Base-by-base conservation (phyloP, 2,888 invertebrate species). In the Petrolisthes cinctipes region DNA sequence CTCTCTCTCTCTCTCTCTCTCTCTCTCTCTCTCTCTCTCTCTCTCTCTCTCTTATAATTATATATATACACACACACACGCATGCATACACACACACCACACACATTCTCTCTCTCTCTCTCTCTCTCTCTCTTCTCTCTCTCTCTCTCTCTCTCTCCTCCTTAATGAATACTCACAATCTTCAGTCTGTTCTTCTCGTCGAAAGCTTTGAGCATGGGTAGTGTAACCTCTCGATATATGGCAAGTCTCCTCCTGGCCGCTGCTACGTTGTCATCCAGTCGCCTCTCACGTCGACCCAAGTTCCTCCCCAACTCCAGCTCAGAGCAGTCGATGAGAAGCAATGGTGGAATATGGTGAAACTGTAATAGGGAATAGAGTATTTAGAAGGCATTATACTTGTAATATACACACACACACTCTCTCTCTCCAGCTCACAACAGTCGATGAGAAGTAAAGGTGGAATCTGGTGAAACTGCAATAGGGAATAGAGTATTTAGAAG, bases 281-380 rank as follows among this genome's bases (percentile, higher is more conserved):
- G 94, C 0, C 97, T 96, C 71, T 91, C 91, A 23, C 92, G 85
- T 68, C 91, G 91, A 6, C 92, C 92, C 53, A 92, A 84, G 89
- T 91, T 92, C 54, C 97, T 94, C 0, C 97, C 97, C 79, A 97
- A 93, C 92, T 97, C 97, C 88, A 97, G 94, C 93, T 98, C 98
- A 0, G 97, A 97, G 92, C 98, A 98, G 93, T 98, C 98, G 92
- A 98, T 94, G 0, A 98, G 94, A 5, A 98, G 95, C 92, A 97
- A 95, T 0, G 96, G 95, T 3, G 98, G 97, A 82, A 95, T 94
- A 91, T 96, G 94, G 86, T 95, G 95, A 93, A 95, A 96, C 97
- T 97, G 93, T 56, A 61, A 14, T 9, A 14, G 61, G 61, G 14
- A 14, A 14, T 9, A 14, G 14, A 14, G 61, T 6, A 61, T 4